Percentiles rank a stretch among this genome's conserved stretches.
Evolutionary conservation across 37 sponge, comb jelly and placozoan genomes (phyloP).

Genomic region (Beroe forskalii): DNA sequence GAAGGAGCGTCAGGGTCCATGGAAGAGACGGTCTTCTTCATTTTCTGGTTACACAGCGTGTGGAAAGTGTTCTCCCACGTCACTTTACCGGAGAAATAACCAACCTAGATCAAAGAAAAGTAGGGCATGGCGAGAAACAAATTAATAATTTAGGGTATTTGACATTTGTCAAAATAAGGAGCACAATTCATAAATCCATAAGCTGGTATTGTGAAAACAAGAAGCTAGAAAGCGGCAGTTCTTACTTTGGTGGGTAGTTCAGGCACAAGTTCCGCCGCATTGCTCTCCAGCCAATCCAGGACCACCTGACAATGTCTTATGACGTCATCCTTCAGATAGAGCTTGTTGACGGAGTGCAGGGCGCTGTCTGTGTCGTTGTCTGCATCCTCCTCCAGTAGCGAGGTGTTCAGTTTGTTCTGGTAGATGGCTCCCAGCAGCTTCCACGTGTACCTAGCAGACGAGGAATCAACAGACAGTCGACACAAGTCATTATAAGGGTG

Average conservation of each 20-base stretch:
- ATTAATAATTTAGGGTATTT: too few relatives aligned
- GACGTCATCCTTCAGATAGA: neutral
- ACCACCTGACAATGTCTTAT: slow-evolving; percentile 71
- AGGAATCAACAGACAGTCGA: too few relatives aligned
- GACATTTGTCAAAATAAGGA: too few relatives aligned
- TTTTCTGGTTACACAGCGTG: slow-evolving; percentile 20
- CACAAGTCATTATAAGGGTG: too few relatives aligned
- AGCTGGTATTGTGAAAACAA: too few relatives aligned
- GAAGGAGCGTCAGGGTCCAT: slow-evolving; percentile 88
- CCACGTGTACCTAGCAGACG: slow-evolving; percentile 20
- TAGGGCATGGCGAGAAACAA: too few relatives aligned
- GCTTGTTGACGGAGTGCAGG: neutral
- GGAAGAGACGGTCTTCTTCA: neutral
- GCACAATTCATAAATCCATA: too few relatives aligned
- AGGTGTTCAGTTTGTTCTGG: slow-evolving; percentile 24
- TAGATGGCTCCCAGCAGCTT: slow-evolving; percentile 26
- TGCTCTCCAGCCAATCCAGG: slow-evolving; percentile 90
- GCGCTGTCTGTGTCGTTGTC: neutral
- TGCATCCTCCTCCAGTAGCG: neutral
- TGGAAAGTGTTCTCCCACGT: slow-evolving; percentile 27
- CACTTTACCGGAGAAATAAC: slow-evolving; percentile 57
- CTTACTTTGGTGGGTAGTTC: slow-evolving; percentile 41
- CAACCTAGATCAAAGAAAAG: too few relatives aligned
- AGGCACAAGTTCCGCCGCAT: slow-evolving; percentile 64
- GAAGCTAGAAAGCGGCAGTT: too few relatives aligned